Evolutionary conservation across 2,113 vertebrate species (phyloP).

Genomic region (zebrafish (Danio rerio)): GRCz12tu NC_133181.1:62676501-62677000

Average conservation of each 20-base stretch:
- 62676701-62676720: constrained; percentile 63
- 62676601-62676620: background rate
- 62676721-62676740: background rate
- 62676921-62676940: too few species aligned
- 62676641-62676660: background rate
- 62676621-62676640: constrained; percentile 31
- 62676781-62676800: constrained; percentile 78
- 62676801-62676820: constrained; percentile 78
- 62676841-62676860: constrained; percentile 50
- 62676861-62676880: constrained; percentile 58
- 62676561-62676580: background rate
- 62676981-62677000: too few species aligned
- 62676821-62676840: constrained; percentile 75
- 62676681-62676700: constrained; percentile 56
- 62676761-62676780: constrained; percentile 72
- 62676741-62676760: constrained; percentile 58
- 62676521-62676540: too few species aligned
- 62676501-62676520: too few species aligned
- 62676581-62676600: background rate
- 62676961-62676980: too few species aligned
- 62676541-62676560: background rate
- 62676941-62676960: too few species aligned
- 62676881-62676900: too few species aligned
- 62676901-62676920: too few species aligned
- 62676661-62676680: constrained; percentile 10